Evolutionary conservation across 2,113 vertebrate genomes (phyloP).

Genomic region (Lucifuga dentata): DNA sequence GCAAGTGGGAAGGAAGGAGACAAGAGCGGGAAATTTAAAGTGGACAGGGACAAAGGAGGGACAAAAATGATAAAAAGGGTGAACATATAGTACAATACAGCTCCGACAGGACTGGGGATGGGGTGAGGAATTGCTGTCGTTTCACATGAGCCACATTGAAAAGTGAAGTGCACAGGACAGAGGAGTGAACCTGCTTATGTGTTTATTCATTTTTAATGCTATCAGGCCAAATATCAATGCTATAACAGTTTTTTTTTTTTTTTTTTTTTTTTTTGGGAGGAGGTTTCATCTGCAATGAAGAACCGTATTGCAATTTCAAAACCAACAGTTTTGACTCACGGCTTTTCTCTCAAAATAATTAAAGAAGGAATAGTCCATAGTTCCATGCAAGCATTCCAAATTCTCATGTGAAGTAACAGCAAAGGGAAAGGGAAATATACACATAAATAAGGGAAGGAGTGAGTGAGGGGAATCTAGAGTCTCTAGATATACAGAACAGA

Average conservation of each 20-base stretch:
- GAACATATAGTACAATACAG: conserved; percentile 82
- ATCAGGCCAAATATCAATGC: not conserved
- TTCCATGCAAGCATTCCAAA: conserved; percentile 58
- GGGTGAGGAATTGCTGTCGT: conserved; percentile 88
- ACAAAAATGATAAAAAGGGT: conserved; percentile 72
- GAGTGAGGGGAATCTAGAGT: conserved; percentile 68
- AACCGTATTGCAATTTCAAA: conserved; percentile 6
- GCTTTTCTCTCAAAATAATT: conserved; percentile 38
- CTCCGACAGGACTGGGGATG: conserved; percentile 87
- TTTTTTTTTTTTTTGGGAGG: no score
- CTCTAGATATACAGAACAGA: conserved; percentile 83
- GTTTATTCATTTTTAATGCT: no score
- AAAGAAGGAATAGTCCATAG: conserved; percentile 26
- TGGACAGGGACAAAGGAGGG: conserved; percentile 51
- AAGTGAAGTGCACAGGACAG: conserved; percentile 1
- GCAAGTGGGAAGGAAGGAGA: conserved; percentile 81
- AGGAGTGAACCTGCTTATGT: conserved; percentile 10
- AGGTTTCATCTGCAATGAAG: not conserved
- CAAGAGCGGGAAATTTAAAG: conserved; percentile 62
- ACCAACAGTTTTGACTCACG: conserved; percentile 16
- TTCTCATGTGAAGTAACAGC: conserved; percentile 98
- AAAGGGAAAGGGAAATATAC: conserved; percentile 83
- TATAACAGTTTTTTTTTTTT: no score
- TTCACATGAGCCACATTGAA: conserved; percentile 88
- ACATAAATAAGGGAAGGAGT: conserved; percentile 83